Conservation (phyloP, 2,113 vertebrate genomes). For the Atrichornis clamosus region DNA sequence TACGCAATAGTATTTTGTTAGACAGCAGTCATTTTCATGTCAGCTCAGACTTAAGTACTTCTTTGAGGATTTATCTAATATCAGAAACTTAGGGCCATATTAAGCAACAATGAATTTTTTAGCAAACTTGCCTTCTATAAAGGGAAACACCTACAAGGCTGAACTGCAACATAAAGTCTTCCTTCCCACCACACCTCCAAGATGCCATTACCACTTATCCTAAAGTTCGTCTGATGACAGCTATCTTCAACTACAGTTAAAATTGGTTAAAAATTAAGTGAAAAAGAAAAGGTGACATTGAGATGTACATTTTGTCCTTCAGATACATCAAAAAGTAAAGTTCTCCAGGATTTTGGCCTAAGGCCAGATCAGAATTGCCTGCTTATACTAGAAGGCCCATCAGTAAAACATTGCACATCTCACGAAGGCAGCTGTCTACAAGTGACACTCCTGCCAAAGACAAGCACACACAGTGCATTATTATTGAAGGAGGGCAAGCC, state of each 20-base stretch:
- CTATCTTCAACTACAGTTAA: background rate
- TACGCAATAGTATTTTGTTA: fast-evolving
- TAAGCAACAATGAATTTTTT: background rate
- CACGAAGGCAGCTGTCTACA: background rate
- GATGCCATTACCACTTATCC: background rate
- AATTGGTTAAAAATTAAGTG: background rate
- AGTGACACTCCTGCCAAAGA: background rate
- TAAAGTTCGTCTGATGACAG: background rate
- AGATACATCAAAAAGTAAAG: background rate
- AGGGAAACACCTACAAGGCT: background rate
- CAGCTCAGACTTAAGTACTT: background rate
- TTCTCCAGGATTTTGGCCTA: background rate
- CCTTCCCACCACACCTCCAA: background rate
- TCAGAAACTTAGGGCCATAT: background rate
- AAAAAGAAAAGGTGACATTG: background rate
- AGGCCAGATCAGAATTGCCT: background rate
- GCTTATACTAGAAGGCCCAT: background rate
- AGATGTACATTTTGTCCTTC: background rate
- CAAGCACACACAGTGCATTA: background rate
- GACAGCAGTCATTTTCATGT: background rate
- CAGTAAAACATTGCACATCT: background rate
- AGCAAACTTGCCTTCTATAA: background rate
- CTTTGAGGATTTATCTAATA: background rate
- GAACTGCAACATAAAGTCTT: background rate
- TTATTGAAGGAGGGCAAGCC: background rate